Base-by-base conservation (phyloP, 2,113 vertebrate species). In the Xerus inauris region DNA sequence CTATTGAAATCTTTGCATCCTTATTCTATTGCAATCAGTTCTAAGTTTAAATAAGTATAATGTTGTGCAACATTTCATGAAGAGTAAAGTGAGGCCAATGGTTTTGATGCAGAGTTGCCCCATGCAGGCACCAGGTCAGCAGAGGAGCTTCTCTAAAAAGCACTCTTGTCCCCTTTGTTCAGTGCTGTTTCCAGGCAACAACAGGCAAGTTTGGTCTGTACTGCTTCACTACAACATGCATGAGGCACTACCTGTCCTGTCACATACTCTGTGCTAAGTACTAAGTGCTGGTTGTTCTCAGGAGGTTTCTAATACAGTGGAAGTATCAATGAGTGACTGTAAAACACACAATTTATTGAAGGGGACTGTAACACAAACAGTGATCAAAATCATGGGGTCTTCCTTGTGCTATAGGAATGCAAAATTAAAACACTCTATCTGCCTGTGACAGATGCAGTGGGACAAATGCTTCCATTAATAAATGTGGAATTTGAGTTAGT, bases 191-290 rank as follows among this genome's bases (percentile, higher is more conserved):
- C 35, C 51, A 42, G 20, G n/a, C 13, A 35, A 35, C 4, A 16
- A 40, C 35, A 22, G 10, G 72, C 8, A 28, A 4, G 20, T 22
- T 57, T 30, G 8, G 20, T 8, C 49, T 19, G 9, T 35, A 9
- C 14, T 2, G 24, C 49, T 62, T 90, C 9, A 30, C 9, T 5
- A 9, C 2, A 3, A 13, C 2, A 6, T n/a, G 28, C 8, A 1
- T 0, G 0, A 12, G 26, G 20, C n/a, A 51, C 45, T 19, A 4
- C 19, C 2, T 40, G 30, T 13, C 54, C 13, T 7, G 26, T 30
- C 35, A 32, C 30, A 49, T 11, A 32, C 38, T 40, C 35, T 7
- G 20, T 17, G 16, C 47, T 59, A 4, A 17, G 16, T 8, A 24
- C 67, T 35, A 26, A 62, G 57, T 24, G 57, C 8, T 62, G 26